A percentile compares a stretch with the other conserved stretches of the same genome.
phyloP scores from a whole-genome alignment of 2,797 vertebrate species.

The Enteromius viviparus region DNA sequence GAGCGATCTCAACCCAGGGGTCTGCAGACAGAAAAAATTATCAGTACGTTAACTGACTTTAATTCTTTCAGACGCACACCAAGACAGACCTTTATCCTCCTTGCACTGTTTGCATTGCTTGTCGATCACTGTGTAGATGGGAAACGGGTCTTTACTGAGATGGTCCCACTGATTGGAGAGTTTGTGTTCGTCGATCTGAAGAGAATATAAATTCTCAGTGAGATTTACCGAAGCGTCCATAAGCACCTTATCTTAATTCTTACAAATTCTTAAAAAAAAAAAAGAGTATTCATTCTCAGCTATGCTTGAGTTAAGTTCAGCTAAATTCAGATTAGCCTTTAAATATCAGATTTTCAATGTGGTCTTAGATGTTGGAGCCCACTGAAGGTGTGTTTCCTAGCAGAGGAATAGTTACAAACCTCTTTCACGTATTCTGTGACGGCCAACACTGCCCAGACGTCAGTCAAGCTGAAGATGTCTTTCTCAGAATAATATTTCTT shows the following conservation, averaged over 20 bases:
- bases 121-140: constrained; percentile 53
- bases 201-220: rapidly evolving
- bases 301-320: too few relatives aligned
- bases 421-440: constrained; percentile 16
- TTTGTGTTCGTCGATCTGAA: constrained; percentile 22
- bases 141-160: constrained; percentile 30
- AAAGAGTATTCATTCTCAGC: too few relatives aligned
- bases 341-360: too few relatives aligned
- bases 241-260: constrained; percentile 51
- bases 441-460: constrained; percentile 21
- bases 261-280: too few relatives aligned
- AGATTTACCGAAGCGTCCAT: not conserved
- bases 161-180: constrained; percentile 6
- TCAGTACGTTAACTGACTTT: too few relatives aligned
- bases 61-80: too few relatives aligned
- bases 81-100: too few relatives aligned
- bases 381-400: too few relatives aligned
- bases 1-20: constrained; percentile 39
- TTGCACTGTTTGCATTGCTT: not conserved
- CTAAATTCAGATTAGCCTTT: too few relatives aligned
- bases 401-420: constrained; percentile 28
- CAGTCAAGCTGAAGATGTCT: constrained; percentile 36
- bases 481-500: not conserved
- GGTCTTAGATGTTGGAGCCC: too few relatives aligned
- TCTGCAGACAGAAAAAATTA: not conserved